A percentile compares a stretch with the other conserved stretches of the same genome.
These are phyloP conservation scores for Platerodrilus igneus DNA, from an alignment of 2,888 invertebrate genomes.

Conservation along the genomic window DNA sequence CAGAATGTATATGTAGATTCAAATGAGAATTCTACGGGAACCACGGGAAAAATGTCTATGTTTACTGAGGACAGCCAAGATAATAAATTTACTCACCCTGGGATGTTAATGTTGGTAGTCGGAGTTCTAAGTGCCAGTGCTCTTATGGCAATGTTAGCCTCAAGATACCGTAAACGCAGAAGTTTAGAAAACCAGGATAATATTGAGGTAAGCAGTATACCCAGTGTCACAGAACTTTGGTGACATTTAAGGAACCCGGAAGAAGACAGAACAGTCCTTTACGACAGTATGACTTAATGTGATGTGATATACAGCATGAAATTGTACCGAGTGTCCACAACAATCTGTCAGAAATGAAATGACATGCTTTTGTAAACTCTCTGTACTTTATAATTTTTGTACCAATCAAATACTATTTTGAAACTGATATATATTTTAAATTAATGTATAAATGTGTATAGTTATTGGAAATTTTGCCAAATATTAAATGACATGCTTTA, in stretches of 20 bases:
- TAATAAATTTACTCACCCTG: slow-evolving; percentile 51
- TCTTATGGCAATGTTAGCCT: slow-evolving; percentile 50
- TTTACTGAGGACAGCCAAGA: slow-evolving; percentile 36
- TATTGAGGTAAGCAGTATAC: slow-evolving; percentile 58
- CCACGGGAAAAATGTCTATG: slow-evolving; percentile 39
- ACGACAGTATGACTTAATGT: slow-evolving; percentile 30
- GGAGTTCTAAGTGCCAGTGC: slow-evolving; percentile 55
- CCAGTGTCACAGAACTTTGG: slow-evolving; percentile 65
- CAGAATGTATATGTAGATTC: no score
- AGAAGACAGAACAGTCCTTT: slow-evolving; percentile 49
- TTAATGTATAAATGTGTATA: no score
- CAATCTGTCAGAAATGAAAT: no score
- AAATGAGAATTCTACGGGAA: slow-evolving; percentile 30
- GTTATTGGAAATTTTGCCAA: no score
- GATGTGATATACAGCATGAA: slow-evolving; percentile 28
- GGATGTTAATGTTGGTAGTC: slow-evolving; percentile 55
- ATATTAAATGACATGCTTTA: no score
- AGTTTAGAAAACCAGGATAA: slow-evolving; percentile 35
- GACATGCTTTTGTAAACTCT: slow-evolving; percentile 22
- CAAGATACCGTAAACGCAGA: slow-evolving; percentile 37
- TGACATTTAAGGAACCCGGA: slow-evolving; percentile 59
- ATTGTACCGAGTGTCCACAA: no score
- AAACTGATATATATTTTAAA: no score
- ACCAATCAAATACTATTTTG: slow-evolving; percentile 15
- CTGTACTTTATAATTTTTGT: slow-evolving; percentile 28